phyloP scores from a whole-genome alignment of 2,113 vertebrate species.

The Halichoeres trimaculatus region DNA sequence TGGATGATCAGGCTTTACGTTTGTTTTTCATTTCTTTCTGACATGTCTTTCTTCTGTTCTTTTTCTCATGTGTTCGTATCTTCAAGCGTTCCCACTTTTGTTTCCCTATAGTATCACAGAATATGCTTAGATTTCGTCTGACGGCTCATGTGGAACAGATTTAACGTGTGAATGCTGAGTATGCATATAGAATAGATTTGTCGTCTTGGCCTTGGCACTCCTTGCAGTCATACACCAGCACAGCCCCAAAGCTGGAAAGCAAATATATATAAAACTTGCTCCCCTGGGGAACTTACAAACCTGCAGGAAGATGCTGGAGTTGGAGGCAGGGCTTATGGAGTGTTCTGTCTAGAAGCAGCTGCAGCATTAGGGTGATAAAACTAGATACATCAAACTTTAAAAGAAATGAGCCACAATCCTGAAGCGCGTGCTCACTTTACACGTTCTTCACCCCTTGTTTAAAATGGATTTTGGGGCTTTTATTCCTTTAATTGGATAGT shows the following conservation, averaged over 20 bases:
- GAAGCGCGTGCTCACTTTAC: no score
- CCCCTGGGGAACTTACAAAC: background rate
- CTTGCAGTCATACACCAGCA: background rate
- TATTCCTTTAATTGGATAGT: no score
- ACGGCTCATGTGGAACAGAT: conserved; percentile 21
- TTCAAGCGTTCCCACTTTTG: background rate
- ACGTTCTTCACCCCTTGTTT: no score
- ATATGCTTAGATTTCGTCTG: conserved; percentile 17
- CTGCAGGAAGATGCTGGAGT: conserved; percentile 20
- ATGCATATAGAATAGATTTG: conserved; percentile 9
- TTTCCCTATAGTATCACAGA: background rate
- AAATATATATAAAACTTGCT: conserved; percentile 35
- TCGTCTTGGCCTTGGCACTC: conserved; percentile 19
- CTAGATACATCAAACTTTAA: background rate
- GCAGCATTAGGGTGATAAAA: background rate
- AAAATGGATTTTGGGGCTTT: no score
- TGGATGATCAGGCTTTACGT: conserved; percentile 30
- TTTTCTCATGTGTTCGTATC: background rate
- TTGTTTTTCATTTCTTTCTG: no score
- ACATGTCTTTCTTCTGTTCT: background rate
- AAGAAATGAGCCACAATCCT: no score
- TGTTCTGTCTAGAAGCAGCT: background rate
- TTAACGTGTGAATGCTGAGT: conserved; percentile 24
- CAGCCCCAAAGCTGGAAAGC: conserved; percentile 2
- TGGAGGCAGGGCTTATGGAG: background rate